Evolutionary conservation across 2,797 vertebrate species (phyloP).

Genomic region (Notoglanidium macrostoma): DNA sequence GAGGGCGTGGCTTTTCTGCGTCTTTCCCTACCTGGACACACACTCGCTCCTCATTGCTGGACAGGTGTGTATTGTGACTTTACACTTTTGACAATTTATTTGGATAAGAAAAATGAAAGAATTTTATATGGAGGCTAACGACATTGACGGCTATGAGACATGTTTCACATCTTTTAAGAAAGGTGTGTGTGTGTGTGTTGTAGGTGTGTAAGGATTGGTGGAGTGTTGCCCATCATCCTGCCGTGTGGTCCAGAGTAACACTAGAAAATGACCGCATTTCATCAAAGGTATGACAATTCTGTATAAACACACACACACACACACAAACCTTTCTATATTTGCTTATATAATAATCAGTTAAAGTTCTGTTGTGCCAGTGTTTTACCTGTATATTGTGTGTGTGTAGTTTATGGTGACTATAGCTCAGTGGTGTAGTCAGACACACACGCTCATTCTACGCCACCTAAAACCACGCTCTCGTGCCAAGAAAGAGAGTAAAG

Average conservation of each 20-base stretch:
- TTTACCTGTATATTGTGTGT: constrained; percentile 25
- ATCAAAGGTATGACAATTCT: constrained; percentile 74
- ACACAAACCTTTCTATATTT: not conserved
- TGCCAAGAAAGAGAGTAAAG: constrained; percentile 82
- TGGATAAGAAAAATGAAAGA: not conserved
- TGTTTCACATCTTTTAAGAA: constrained; percentile 3
- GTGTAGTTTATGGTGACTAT: constrained; percentile 85
- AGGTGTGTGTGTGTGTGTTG: constrained; percentile 39
- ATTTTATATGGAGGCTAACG: not conserved
- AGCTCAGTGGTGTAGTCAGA: constrained; percentile 92
- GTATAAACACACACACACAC: not conserved
- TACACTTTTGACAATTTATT: not conserved
- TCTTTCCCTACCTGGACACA: constrained; percentile 88
- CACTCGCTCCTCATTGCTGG: constrained; percentile 79
- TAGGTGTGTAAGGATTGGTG: constrained; percentile 79
- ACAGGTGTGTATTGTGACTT: constrained; percentile 74
- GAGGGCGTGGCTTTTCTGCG: constrained; percentile 86
- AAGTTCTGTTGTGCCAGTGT: not conserved
- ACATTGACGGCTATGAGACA: not conserved
- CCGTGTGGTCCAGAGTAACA: constrained; percentile 85
- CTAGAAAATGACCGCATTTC: constrained; percentile 86
- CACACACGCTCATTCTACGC: constrained; percentile 83
- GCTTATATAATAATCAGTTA: not conserved
- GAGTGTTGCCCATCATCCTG: constrained; percentile 86
- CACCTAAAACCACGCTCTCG: constrained; percentile 83